These are phyloP conservation scores for Lasiurus borealis DNA, from an alignment of 2,113 vertebrate genomes.

Conservation along the genomic window DNA sequence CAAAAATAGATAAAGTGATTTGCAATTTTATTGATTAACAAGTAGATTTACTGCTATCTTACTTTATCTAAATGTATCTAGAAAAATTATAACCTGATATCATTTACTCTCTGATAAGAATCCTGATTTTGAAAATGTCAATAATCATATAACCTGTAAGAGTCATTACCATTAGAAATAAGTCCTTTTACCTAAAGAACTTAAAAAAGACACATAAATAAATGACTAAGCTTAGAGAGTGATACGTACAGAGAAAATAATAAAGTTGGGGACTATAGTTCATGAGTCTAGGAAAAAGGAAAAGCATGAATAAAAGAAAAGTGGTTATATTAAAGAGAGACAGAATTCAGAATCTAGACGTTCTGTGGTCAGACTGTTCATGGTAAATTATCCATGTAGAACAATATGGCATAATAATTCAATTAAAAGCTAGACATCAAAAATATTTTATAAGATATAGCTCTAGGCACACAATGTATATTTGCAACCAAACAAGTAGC, in stretches of 20 bases:
- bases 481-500: not conserved
- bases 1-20: slow-evolving; percentile 12
- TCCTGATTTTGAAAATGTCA: slow-evolving; percentile 33
- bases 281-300: not conserved
- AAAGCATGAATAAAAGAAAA: not conserved
- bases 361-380: not conserved
- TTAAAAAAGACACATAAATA: not conserved
- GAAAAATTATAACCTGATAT: slow-evolving; percentile 23
- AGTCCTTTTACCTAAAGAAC: not conserved
- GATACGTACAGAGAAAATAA: not conserved
- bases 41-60: not conserved
- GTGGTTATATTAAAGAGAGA: not conserved
- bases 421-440: not conserved
- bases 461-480: not conserved
- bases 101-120: slow-evolving; percentile 48
- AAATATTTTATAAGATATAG: not conserved
- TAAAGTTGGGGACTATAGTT: not conserved
- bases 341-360: not conserved
- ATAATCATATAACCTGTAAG: not conserved
- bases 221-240: not conserved
- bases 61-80: slow-evolving; percentile 53
- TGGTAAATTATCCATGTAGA: not conserved
- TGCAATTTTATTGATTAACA: slow-evolving; percentile 31
- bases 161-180: slow-evolving; percentile 30
- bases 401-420: not conserved